Evolutionary conservation across 2,797 vertebrate genomes (phyloP).

Genomic region (Agapornis canus): DNA sequence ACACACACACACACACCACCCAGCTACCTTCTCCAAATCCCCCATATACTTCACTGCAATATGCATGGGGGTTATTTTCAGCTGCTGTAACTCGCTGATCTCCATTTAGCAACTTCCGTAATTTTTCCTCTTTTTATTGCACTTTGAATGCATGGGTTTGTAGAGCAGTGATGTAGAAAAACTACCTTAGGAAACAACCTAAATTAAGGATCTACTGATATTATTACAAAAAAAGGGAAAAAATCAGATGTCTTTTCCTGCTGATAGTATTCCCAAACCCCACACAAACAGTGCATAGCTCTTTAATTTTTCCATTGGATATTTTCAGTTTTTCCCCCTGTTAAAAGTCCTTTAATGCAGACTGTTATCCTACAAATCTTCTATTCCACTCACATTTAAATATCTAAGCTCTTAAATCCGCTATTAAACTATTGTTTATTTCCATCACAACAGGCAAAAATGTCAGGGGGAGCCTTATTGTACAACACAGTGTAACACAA

Average conservation of each 20-base stretch:
- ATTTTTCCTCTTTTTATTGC: slow-evolving; percentile 35
- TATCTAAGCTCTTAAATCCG: not conserved
- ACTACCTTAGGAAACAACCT: slow-evolving; percentile 42
- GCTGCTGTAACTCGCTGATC: slow-evolving; percentile 54
- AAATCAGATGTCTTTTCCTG: slow-evolving; percentile 27
- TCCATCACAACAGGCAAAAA: not conserved
- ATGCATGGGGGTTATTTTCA: slow-evolving; percentile 34
- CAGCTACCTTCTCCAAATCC: not conserved
- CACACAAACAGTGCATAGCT: not conserved
- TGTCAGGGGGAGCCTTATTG: not conserved
- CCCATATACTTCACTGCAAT: not conserved
- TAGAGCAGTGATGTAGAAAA: slow-evolving; percentile 41
- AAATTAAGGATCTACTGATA: slow-evolving; percentile 30
- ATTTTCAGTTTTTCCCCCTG: not conserved
- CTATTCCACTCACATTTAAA: not conserved
- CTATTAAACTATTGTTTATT: not conserved
- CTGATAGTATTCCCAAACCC: not conserved
- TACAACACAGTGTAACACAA: not conserved
- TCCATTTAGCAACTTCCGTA: slow-evolving; percentile 51
- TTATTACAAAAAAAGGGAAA: slow-evolving; percentile 17
- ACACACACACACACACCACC: not conserved
- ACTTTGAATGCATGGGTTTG: slow-evolving; percentile 2
- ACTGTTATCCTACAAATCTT: not conserved
- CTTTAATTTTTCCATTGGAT: slow-evolving; percentile 29
- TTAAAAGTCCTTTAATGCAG: not conserved